Evolutionary conservation across 2,113 vertebrate genomes (phyloP).

Genomic region (Copsychus sechellarum): DNA sequence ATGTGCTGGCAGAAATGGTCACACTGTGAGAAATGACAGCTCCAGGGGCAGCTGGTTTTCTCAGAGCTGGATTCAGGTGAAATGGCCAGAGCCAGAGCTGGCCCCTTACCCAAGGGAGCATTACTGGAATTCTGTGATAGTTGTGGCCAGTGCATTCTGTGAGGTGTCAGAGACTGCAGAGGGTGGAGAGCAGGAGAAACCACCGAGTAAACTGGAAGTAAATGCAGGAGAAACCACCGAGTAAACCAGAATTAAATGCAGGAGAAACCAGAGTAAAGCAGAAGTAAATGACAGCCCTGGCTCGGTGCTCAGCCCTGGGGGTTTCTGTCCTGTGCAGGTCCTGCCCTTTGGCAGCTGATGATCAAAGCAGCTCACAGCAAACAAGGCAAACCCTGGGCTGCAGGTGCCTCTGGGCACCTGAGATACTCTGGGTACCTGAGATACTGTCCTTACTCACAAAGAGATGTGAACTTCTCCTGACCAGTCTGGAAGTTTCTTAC

Average conservation of each 20-base stretch:
- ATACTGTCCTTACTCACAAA: not conserved
- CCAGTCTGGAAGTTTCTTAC: not conserved
- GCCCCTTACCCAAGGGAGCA: not conserved
- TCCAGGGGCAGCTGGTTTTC: not conserved
- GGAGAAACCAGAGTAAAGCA: not conserved
- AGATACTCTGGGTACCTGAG: too few relatives aligned
- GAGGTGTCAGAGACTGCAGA: not conserved
- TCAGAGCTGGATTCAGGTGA: not conserved
- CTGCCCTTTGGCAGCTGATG: not conserved
- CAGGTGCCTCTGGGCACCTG: fast-evolving
- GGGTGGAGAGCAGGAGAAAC: not conserved
- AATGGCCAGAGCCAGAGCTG: not conserved
- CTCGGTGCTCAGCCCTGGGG: not conserved
- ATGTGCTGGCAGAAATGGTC: not conserved
- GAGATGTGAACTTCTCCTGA: not conserved
- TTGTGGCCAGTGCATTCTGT: not conserved
- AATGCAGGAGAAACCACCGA: not conserved
- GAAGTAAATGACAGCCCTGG: not conserved
- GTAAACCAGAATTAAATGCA: not conserved
- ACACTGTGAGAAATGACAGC: not conserved
- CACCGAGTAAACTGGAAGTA: fast-evolving
- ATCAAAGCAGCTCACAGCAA: not conserved
- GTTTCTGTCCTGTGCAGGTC: not conserved
- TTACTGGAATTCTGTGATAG: not conserved
- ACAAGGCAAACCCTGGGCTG: not conserved